These are phyloP conservation scores for Ia io DNA, from an alignment of 2,113 vertebrate species.

Conservation along the genomic window DNA sequence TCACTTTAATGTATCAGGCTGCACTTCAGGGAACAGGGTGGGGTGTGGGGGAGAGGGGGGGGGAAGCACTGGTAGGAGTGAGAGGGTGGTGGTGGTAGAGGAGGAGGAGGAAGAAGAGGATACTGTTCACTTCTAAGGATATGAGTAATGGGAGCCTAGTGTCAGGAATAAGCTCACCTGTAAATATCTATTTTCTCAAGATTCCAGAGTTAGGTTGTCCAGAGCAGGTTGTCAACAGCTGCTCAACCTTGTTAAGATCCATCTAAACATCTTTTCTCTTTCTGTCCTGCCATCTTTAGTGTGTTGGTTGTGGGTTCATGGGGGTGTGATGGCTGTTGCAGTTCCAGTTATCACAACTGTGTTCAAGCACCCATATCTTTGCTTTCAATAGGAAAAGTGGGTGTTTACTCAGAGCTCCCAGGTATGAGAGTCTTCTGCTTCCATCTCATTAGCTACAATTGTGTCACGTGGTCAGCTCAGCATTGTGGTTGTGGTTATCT, in stretches of 20 bases:
- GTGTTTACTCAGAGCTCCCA: neutral
- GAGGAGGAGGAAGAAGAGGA: neutral
- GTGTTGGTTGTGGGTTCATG: neutral
- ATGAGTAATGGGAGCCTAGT: neutral
- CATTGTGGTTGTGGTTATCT: neutral
- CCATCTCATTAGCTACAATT: neutral
- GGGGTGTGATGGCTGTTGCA: neutral
- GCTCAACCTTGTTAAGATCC: neutral
- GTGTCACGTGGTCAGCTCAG: neutral
- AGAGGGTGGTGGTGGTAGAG: neutral
- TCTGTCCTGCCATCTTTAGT: neutral
- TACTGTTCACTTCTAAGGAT: neutral
- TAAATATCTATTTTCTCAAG: neutral
- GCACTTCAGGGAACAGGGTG: neutral
- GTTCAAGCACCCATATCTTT: neutral
- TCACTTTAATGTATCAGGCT: neutral
- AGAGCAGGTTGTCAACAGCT: neutral
- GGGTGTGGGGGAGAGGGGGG: accelerated
- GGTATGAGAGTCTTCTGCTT: neutral
- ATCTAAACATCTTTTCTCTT: neutral
- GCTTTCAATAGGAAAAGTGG: neutral
- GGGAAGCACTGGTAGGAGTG: neutral
- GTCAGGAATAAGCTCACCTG: neutral
- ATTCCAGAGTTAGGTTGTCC: neutral
- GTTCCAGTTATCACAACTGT: neutral